These are phyloP conservation scores for Thamnaconus septentrionalis DNA, from an alignment of 2,113 vertebrate genomes.

Conservation along the genomic window DNA sequence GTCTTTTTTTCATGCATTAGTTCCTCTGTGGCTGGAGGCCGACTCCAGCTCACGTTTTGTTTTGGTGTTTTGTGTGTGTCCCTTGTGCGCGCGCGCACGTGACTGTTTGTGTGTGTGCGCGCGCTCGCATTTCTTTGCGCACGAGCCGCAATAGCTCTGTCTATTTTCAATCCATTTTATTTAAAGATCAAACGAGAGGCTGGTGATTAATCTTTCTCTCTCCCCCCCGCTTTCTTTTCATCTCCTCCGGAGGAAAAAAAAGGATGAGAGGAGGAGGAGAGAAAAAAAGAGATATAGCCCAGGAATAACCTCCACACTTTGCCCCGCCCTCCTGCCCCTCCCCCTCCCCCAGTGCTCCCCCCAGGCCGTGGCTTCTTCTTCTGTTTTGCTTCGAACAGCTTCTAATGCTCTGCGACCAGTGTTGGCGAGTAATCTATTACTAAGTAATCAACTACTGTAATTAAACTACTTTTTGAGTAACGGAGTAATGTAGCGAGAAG, in stretches of 20 bases:
- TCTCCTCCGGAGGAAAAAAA: slow-evolving; percentile 54
- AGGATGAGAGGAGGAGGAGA: slow-evolving; percentile 42
- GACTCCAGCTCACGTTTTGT: slow-evolving; percentile 46
- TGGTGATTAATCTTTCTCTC: slow-evolving; percentile 77
- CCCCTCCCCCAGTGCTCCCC: slow-evolving; percentile 44
- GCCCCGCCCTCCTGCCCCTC: slow-evolving; percentile 28
- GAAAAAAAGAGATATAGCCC: slow-evolving; percentile 56
- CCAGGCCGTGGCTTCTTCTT: neutral
- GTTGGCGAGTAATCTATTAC: too few species aligned
- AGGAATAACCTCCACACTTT: slow-evolving; percentile 63
- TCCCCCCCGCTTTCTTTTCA: slow-evolving; percentile 65
- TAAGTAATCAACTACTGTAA: too few species aligned
- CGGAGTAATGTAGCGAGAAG: too few species aligned
- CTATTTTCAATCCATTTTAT: slow-evolving; percentile 77
- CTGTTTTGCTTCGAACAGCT: too few species aligned
- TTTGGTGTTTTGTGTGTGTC: slow-evolving; percentile 25
- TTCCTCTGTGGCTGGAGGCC: slow-evolving; percentile 68
- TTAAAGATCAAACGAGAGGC: slow-evolving; percentile 79
- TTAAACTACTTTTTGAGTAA: too few species aligned
- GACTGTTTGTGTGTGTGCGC: slow-evolving; percentile 20
- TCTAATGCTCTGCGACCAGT: too few species aligned
- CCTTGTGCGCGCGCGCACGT: slow-evolving; percentile 11
- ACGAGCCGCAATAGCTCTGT: slow-evolving; percentile 43
- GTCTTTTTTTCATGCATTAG: slow-evolving; percentile 71
- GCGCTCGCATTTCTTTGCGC: slow-evolving; percentile 42